Conservation (phyloP, 1,140 invertebrate species). For the Drosophila tani region DNA sequence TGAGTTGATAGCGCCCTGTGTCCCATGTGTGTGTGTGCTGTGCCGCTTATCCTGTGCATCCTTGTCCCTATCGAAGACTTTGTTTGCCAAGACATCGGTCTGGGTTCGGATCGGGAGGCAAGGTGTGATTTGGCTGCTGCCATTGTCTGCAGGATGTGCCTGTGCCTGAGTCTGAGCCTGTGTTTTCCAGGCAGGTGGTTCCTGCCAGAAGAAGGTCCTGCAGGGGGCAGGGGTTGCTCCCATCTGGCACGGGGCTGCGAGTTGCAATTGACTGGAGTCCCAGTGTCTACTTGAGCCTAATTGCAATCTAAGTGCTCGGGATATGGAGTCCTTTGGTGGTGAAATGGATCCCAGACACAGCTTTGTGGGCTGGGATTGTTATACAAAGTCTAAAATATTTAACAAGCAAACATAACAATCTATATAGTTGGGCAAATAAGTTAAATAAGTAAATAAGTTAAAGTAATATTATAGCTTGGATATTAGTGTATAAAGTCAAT, state of each 20-base stretch:
- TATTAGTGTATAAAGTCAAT: too few relatives aligned
- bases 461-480: background rate
- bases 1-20: conserved; percentile 64
- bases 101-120: conserved; percentile 8
- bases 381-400: background rate
- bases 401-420: background rate
- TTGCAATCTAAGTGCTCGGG: conserved; percentile 40
- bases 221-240: background rate
- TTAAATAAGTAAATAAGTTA: background rate
- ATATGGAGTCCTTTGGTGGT: conserved; percentile 1
- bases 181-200: conserved; percentile 49
- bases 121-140: conserved; percentile 56
- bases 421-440: too few relatives aligned
- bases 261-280: conserved; percentile 35
- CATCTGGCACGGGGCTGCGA: conserved; percentile 1
- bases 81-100: conserved; percentile 72
- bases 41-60: conserved; percentile 23
- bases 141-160: conserved; percentile 48
- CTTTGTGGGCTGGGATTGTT: background rate
- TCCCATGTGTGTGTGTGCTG: conserved; percentile 20
- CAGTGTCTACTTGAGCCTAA: conserved; percentile 48
- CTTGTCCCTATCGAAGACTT: conserved; percentile 50
- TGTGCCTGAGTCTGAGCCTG: conserved; percentile 25
- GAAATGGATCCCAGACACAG: conserved; percentile 6
- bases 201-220: background rate